A percentile compares a stretch with the other conserved stretches of the same genome.
Conservation (phyloP, 2,888 invertebrate genomes). For the Tipula unca region DNA sequence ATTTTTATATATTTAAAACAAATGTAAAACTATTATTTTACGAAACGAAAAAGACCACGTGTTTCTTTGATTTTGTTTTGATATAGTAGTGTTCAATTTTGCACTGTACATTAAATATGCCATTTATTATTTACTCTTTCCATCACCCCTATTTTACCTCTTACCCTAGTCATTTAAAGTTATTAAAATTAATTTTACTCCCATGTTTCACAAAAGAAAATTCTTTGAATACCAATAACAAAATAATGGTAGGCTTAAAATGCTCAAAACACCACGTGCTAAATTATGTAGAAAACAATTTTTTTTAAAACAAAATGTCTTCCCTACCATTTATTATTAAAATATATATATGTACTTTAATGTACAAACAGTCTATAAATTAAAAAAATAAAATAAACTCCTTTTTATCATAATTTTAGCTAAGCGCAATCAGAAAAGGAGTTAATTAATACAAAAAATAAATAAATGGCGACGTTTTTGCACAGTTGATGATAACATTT, state of each 20-base stretch:
- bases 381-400: background rate
- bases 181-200: background rate
- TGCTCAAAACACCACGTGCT: conserved; percentile 3
- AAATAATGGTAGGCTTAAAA: background rate
- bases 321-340: background rate
- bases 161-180: background rate
- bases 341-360: background rate
- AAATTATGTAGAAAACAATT: background rate
- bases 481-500: conserved; percentile 3
- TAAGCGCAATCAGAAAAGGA: background rate
- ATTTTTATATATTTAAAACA: background rate
- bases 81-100: background rate
- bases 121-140: background rate
- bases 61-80: background rate
- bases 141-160: too few relatives aligned
- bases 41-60: background rate
- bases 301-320: background rate
- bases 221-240: background rate
- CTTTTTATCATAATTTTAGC: background rate
- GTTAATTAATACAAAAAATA: too few relatives aligned
- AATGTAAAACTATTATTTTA: conserved; percentile 2
- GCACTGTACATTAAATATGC: background rate
- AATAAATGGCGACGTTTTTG: background rate
- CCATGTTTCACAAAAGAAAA: background rate
- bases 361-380: background rate